Base-by-base conservation (phyloP, 2,888 invertebrate genomes). In the Cremastinae sp. region DNA sequence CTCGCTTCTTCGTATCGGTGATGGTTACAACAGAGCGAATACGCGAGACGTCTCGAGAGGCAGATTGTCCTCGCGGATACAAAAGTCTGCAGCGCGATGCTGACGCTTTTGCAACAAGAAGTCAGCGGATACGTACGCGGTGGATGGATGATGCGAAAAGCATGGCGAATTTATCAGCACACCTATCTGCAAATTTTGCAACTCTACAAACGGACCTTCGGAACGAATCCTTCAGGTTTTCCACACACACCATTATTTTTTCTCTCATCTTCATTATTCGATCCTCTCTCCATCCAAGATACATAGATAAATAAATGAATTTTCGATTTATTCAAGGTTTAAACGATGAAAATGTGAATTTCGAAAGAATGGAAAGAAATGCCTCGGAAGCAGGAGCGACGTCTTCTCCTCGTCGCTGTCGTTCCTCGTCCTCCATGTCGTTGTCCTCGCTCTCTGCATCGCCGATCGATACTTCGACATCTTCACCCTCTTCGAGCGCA, bases 81-180 rank as follows among this genome's bases (percentile, higher is more conserved):
- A 8, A 91, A 93, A 83, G 92, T 94, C 8, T 93, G 93, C 83
- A 90, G 93, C 56, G 93, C 94, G 0, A 91, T 93, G 59, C 88
- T 94, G 43, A 93, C 92, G 14, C 92, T 94, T 81, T 90, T 93
- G 2, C 93, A 93, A 80, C 93, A 93, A 85, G 94, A 94, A 84
- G 89, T 94, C 53, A 90, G 92, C 1, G 92, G 93, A 58, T 92
- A 91, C 78, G 91, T 94, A 61, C 93, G 91, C 80, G 94, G 93
- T 0, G 93, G 93, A 8, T 94, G 94, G 94, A 91, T 93, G 73
- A 88, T 94, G 78, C 89, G 94, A 28, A 93, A 93, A 86, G 93
- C 94, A 0, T 94, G 94, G 93, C 93, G 93, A 84, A 91, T 93
- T 68, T 94, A 94, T 84, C 93, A 93, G 80, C 92, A 91, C 80